A percentile compares a stretch with the other conserved stretches of the same genome.
phyloP scores from a whole-genome alignment of 2,888 invertebrate genomes.

The Parasteatoda lunata region DNA sequence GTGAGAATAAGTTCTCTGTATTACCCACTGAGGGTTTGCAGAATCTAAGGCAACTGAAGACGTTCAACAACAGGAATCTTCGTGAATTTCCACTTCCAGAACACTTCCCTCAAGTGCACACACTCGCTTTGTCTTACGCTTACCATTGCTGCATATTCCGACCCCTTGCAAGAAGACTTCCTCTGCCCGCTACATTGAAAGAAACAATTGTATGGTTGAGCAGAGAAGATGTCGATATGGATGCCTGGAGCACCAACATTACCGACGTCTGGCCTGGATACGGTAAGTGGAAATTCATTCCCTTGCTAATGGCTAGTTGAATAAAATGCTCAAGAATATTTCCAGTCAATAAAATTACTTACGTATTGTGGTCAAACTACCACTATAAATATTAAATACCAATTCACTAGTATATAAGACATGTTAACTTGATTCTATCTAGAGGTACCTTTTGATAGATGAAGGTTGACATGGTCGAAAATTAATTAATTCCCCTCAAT shows the following conservation, averaged over 20 bases:
- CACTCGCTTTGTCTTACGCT: conserved; percentile 90
- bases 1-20: conserved; percentile 88
- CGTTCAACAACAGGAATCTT: conserved; percentile 91
- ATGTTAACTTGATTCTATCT: no score
- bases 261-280: conserved; percentile 84
- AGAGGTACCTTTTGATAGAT: no score
- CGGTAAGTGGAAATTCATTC: conserved; percentile 17
- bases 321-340: no score
- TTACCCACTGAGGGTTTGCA: conserved; percentile 88
- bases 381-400: no score
- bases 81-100: conserved; percentile 90
- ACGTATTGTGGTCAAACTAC: no score
- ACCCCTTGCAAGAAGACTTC: conserved; percentile 74
- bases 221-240: conserved; percentile 68
- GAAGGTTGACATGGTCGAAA: no score
- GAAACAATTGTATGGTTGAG: conserved; percentile 70
- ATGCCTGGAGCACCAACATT: conserved; percentile 75
- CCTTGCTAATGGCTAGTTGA: not conserved
- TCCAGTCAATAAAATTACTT: no score
- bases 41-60: conserved; percentile 87
- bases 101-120: conserved; percentile 88
- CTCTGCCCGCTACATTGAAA: conserved; percentile 59
- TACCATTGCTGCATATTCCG: conserved; percentile 96
- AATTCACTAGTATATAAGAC: no score
- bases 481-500: no score